Conservation (phyloP, 2,113 vertebrate species). For the Symphodus melops region DNA sequence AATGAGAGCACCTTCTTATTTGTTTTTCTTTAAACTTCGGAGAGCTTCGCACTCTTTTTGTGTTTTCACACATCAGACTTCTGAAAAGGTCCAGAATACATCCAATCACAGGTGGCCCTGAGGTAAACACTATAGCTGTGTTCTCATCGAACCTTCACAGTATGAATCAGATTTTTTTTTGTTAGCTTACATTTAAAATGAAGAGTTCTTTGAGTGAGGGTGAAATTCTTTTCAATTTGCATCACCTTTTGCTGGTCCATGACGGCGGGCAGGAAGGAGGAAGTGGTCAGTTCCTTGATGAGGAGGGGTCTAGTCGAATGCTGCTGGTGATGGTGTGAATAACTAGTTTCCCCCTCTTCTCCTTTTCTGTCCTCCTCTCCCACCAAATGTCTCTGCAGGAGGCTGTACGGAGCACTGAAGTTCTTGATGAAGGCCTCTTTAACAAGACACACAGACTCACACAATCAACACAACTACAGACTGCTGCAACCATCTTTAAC, state of each 20-base stretch:
- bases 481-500: background rate
- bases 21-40: too few species aligned
- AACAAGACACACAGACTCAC: background rate
- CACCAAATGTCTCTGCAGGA: slow-evolving; percentile 91
- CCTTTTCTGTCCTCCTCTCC: slow-evolving; percentile 66
- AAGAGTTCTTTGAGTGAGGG: background rate
- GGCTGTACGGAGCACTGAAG: slow-evolving; percentile 92
- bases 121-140: too few species aligned
- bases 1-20: too few species aligned
- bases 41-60: too few species aligned
- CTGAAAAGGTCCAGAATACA: too few species aligned
- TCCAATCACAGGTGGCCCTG: too few species aligned
- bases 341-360: background rate
- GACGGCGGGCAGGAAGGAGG: slow-evolving; percentile 85
- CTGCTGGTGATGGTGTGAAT: slow-evolving; percentile 5
- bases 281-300: slow-evolving; percentile 90
- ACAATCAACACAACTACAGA: background rate
- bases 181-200: background rate
- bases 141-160: too few species aligned
- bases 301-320: slow-evolving; percentile 65
- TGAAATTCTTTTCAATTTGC: background rate
- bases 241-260: slow-evolving; percentile 88
- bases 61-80: too few species aligned
- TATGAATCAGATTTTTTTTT: too few species aligned
- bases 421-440: slow-evolving; percentile 94